Evolutionary conservation across 2,888 invertebrate genomes (phyloP), one percentile per base, ranked within the genome.

Genomic region (Lasioglossum lativentre): DNA sequence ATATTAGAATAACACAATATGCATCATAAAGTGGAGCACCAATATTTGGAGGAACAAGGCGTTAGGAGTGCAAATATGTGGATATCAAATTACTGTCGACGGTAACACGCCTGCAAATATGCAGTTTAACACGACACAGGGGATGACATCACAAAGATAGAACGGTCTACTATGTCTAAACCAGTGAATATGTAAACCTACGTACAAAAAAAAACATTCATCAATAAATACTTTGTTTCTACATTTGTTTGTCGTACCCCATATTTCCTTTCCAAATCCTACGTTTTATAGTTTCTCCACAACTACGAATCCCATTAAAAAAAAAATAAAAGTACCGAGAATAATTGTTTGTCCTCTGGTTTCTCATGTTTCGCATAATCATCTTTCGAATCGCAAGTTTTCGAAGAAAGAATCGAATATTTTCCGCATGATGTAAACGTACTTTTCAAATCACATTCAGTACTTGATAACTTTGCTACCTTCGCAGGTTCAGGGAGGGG

Each of bases 291-390:
- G 8, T 63, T 63, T 47, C 56, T 85, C 45, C 56, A 81, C 45
- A 85, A 75, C 66, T 66, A 34, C 74, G 83, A 82, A 76, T 66
- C 68, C 75, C 52, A 56, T 71, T 75, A 88, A 90, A 82, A 86
- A 82, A 23, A n/a, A n/a, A 86, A 90, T 75, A 81, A 80, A 91
- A 80, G 72, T 94, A 94, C 94, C 94, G 89, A 91, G 81, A 88
- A 75, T 87, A 92, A 91, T 86, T 91, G 80, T 56, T 91, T 90
- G 81, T 92, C 92, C 88, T 92, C 87, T 75, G 80, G 75, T 74
- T 78, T 83, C 79, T 88, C 85, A 86, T 79, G 72, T 78, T 90
- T 84, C 75, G 78, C 63, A 75, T 71, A 75, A 63, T 89, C 86
- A 66, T 75, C 88, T 85, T 88, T 88, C 66, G 75, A n/a, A 81